These are phyloP conservation scores for Chrysochloris asiatica DNA, from an alignment of 2,113 vertebrate species.

Conservation along the genomic window DNA sequence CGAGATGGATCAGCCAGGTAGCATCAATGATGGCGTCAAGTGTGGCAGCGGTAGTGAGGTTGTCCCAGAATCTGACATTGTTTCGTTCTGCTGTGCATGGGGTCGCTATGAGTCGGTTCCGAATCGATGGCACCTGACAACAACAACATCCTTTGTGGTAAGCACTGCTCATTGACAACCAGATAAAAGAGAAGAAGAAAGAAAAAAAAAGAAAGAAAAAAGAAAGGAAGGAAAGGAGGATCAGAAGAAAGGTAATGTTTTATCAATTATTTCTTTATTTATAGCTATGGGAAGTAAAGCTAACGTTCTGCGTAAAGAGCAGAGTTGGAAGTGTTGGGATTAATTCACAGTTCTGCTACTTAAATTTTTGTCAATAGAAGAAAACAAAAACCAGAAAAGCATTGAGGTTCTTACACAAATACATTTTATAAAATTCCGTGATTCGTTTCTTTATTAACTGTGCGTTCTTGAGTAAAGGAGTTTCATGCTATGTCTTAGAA, in stretches of 20 bases:
- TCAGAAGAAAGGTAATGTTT: neutral
- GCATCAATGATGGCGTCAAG: no score
- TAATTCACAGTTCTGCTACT: neutral
- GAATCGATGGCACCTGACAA: no score
- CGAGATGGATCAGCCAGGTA: no score
- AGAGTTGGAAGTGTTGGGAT: neutral
- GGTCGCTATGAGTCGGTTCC: no score
- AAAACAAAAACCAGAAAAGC: no score
- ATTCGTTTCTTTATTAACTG: conserved; percentile 4
- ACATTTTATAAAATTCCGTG: neutral
- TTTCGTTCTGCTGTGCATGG: no score
- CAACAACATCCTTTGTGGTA: no score
- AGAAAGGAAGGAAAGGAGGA: neutral
- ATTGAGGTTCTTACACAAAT: neutral
- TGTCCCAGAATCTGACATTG: no score
- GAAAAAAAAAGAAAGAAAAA: neutral
- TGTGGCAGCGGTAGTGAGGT: no score
- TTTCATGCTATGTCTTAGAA: neutral
- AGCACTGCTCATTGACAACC: neutral
- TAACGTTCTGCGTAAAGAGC: neutral
- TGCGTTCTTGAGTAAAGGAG: conserved; percentile 1
- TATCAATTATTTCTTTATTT: neutral
- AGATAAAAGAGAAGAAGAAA: neutral
- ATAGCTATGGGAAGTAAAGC: neutral
- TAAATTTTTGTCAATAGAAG: neutral